A percentile compares a stretch with the other conserved stretches of the same genome.
Conservation (phyloP, 2,888 invertebrate species). For the Cerceris rybyensis region DNA sequence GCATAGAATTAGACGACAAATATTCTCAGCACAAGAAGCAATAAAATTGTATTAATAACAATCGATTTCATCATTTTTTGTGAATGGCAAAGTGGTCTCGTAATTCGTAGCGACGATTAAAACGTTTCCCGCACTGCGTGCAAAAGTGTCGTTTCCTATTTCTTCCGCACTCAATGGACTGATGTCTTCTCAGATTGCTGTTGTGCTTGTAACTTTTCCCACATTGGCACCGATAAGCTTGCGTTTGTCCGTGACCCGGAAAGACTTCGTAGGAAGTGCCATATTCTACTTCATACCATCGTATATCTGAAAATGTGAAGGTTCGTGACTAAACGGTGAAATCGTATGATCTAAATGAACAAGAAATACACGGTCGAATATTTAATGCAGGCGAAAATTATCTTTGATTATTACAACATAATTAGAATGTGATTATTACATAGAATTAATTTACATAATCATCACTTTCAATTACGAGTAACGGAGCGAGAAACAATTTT, state of each 20-base stretch:
- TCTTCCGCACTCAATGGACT: slow-evolving; percentile 64
- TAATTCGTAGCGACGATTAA: slow-evolving; percentile 72
- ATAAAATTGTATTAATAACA: not conserved
- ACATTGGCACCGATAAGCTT: slow-evolving; percentile 58
- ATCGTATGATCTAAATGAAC: not conserved
- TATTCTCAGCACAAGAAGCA: no score
- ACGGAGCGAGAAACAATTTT: no score
- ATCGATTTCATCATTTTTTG: not conserved
- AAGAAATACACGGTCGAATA: no score
- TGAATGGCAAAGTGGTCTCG: slow-evolving; percentile 58
- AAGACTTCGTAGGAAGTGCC: not conserved
- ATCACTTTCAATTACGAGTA: no score
- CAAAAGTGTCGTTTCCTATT: slow-evolving; percentile 65
- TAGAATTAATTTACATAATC: no score
- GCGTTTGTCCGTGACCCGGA: not conserved
- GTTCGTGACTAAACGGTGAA: slow-evolving; percentile 5
- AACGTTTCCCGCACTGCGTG: slow-evolving; percentile 69
- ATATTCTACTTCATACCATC: not conserved
- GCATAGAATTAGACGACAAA: no score
- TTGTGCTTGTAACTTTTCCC: slow-evolving; percentile 64
- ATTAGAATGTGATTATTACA: no score
- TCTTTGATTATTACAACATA: no score
- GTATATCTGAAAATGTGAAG: slow-evolving; percentile 22
- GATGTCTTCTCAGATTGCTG: slow-evolving; percentile 64
- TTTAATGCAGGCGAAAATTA: no score